phyloP scores from a whole-genome alignment of 1,140 invertebrate species.

The Lordiphosa clarofinis region DNA sequence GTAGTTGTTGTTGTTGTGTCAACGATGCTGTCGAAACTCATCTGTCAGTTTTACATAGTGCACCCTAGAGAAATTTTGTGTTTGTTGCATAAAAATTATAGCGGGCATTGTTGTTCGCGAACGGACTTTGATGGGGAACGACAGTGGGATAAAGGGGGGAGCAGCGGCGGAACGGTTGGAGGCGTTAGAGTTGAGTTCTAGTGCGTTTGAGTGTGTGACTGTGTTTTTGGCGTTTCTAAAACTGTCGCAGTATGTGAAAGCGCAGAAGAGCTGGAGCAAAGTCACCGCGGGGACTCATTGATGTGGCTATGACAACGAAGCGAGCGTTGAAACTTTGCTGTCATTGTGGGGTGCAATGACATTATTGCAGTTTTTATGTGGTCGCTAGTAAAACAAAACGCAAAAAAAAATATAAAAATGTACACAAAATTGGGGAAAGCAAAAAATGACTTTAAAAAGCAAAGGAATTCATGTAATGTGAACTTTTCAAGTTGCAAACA shows the following conservation, averaged over 20 bases:
- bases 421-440: too few species aligned
- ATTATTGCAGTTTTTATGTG: conserved; percentile 52
- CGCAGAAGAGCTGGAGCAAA: conserved; percentile 9
- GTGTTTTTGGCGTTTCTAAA: conserved; percentile 73
- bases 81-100: conserved; percentile 77
- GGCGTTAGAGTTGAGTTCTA: conserved; percentile 10
- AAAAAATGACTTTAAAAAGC: conserved; percentile 34
- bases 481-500: too few species aligned
- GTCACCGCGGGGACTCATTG: conserved; percentile 59
- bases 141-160: conserved; percentile 20
- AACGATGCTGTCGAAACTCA: conserved; percentile 36
- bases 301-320: conserved; percentile 62
- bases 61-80: conserved; percentile 70
- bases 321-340: conserved; percentile 41
- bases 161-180: neutral
- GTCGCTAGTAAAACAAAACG: too few species aligned
- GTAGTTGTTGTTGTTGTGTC: conserved; percentile 6
- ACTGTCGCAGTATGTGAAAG: conserved; percentile 32
- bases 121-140: conserved; percentile 66
- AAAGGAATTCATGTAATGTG: too few species aligned
- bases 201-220: conserved; percentile 42
- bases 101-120: conserved; percentile 58
- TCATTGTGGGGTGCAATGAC: conserved; percentile 51
- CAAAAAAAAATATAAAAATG: too few species aligned
- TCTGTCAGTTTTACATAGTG: conserved; percentile 75